These are phyloP conservation scores for Lineus longissimus DNA, from an alignment of 1,140 invertebrate genomes.

Conservation along the genomic window DNA sequence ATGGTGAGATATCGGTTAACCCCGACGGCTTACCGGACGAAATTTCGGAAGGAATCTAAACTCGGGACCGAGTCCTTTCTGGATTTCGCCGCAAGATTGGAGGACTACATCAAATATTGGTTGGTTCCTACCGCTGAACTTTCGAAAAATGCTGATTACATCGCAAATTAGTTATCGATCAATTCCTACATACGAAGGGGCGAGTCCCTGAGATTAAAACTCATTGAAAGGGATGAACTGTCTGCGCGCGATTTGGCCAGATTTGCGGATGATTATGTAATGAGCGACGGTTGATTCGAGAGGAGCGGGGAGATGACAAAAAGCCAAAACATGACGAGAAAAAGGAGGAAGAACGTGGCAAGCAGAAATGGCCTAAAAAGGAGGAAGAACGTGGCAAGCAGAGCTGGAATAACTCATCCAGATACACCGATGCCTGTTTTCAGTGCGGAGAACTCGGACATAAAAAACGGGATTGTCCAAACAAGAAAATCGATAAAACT, in stretches of 20 bases:
- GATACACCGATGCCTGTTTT: background rate
- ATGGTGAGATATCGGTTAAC: background rate
- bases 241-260: background rate
- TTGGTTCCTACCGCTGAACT: background rate
- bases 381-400: too few species aligned
- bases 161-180: background rate
- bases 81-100: background rate
- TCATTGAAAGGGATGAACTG: background rate
- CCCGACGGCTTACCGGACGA: background rate
- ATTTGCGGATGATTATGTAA: slow-evolving; percentile 6
- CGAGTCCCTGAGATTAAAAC: background rate
- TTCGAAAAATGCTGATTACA: background rate
- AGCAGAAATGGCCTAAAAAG: too few species aligned
- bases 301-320: too few species aligned
- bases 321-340: too few species aligned
- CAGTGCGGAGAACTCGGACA: background rate
- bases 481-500: background rate
- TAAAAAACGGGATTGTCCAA: background rate
- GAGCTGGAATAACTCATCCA: too few species aligned
- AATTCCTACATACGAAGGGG: background rate
- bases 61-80: background rate
- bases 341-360: too few species aligned
- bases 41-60: slow-evolving; percentile 1
- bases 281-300: too few species aligned
- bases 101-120: background rate